Evolutionary conservation across 2,113 vertebrate genomes (phyloP), one percentile per base, ranked within the genome.

Genomic region (Egretta garzetta): DNA sequence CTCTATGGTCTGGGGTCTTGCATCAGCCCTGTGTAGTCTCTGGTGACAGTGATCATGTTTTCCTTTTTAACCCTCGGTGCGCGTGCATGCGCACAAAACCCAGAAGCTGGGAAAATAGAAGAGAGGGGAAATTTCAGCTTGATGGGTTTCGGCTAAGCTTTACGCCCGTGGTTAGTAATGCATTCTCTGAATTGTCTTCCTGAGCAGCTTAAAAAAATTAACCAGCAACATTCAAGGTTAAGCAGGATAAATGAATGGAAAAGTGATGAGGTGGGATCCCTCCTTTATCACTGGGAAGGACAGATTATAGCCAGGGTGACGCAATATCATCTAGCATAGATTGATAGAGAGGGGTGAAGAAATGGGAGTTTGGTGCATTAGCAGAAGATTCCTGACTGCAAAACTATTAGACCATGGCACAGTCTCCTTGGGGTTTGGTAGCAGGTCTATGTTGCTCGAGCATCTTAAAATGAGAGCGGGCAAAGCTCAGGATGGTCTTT

Each of bases 181-280:
- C 66, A 24, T 80, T 73, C 80, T 70, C 80, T 85, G 88, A 88
- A 91, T 76, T 90, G 89, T 76, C 93, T 96, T 91, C 77, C 77
- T 33, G 84, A 83, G 74, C 62, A 76, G 53, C 81, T 96, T 63
- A 32, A 63, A 91, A 89, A 95, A 88, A 58, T 71, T 93, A 96
- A 91, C 73, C 96, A 86, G 84, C 80, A 83, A 76, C 75, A 39
- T 88, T 95, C 95, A 96, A 97, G 95, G 95, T 96, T 93, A 96
- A 96, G 91, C 62, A 88, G 89, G 87, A 95, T 82, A 93, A 95
- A 93, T 90, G 77, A 93, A 47, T 76, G 67, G 84, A 85, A 91
- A 91, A 96, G 93, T 73, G 90, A 93, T 95, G 96, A 95, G 95
- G 90, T 96, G 96, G 85, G 93, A 82, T 95, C 86, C 90, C 93